Evolutionary conservation across 2,113 vertebrate genomes (phyloP).

Genomic region (Gadus chalcogrammus): DNA sequence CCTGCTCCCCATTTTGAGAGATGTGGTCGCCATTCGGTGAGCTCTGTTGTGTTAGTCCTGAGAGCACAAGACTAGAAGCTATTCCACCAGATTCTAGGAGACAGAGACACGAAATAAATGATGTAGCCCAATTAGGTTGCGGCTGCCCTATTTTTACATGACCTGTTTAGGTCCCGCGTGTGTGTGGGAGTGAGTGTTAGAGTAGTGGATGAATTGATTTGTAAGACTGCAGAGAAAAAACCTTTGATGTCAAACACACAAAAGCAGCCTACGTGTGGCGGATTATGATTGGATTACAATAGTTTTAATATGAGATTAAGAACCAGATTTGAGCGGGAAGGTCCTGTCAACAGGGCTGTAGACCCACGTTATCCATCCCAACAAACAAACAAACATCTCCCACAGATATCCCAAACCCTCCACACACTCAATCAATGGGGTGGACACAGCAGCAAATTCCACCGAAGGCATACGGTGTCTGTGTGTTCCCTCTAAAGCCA

Average conservation of each 20-base stretch:
- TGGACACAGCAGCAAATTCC: not conserved
- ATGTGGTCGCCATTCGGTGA: constrained; percentile 49
- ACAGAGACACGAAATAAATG: constrained; percentile 17
- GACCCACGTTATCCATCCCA: constrained; percentile 19
- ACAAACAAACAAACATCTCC: constrained; percentile 12
- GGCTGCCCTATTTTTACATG: constrained; percentile 41
- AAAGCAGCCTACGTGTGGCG: constrained; percentile 49
- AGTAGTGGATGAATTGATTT: constrained; percentile 24
- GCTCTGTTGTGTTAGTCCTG: not conserved
- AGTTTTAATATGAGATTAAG: constrained; percentile 65
- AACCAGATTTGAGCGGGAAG: constrained; percentile 46
- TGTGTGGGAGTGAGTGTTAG: constrained; percentile 15
- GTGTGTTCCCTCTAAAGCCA: not conserved
- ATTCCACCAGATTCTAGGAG: too few relatives aligned
- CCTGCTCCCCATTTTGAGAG: constrained; percentile 60
- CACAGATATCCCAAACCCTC: not conserved
- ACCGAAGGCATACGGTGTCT: constrained; percentile 1
- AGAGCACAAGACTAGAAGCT: not conserved
- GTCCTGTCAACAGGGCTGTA: constrained; percentile 26
- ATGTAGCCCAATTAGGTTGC: constrained; percentile 23
- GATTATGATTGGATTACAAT: constrained; percentile 63
- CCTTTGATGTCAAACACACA: constrained; percentile 60
- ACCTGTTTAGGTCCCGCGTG: constrained; percentile 13
- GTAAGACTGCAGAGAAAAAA: constrained; percentile 29
- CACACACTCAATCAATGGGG: constrained; percentile 8